phyloP scores from a whole-genome alignment of 1,140 invertebrate species.

The Gryllus bimaculatus region DNA sequence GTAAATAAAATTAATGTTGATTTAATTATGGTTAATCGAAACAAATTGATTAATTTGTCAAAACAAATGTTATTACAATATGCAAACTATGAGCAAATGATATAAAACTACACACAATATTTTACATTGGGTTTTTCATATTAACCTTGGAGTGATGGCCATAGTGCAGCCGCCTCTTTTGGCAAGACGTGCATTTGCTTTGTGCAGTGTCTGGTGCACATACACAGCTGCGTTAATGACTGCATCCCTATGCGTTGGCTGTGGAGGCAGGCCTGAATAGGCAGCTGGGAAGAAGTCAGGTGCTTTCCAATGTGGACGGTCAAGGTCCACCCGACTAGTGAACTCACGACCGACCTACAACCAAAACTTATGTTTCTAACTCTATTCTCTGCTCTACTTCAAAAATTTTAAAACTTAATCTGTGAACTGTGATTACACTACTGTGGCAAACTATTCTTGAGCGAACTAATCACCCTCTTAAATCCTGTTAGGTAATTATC shows the following conservation, averaged over 20 bases:
- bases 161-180: conserved; percentile 91
- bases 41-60: too few relatives aligned
- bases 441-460: too few relatives aligned
- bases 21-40: too few relatives aligned
- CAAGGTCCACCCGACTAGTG: conserved; percentile 72
- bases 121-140: neutral
- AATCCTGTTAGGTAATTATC: too few relatives aligned
- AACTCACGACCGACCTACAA: conserved; percentile 75
- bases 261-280: conserved; percentile 62
- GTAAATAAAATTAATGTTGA: too few relatives aligned
- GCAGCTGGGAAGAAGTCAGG: conserved; percentile 83
- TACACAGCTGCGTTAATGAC: conserved; percentile 98
- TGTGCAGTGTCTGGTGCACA: conserved; percentile 93
- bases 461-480: too few relatives aligned
- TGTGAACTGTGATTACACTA: too few relatives aligned
- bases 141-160: conserved; percentile 84
- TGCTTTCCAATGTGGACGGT: conserved; percentile 67
- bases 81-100: too few relatives aligned
- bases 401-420: too few relatives aligned
- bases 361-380: neutral
- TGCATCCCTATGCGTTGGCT: conserved; percentile 80
- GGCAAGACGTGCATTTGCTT: conserved; percentile 78
- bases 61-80: too few relatives aligned
- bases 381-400: too few relatives aligned
- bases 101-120: too few relatives aligned